Percentiles rank a stretch among this genome's conserved stretches.
phyloP scores from a whole-genome alignment of 37 sponge, comb jelly and placozoan species.

The Ianthella basta region DNA sequence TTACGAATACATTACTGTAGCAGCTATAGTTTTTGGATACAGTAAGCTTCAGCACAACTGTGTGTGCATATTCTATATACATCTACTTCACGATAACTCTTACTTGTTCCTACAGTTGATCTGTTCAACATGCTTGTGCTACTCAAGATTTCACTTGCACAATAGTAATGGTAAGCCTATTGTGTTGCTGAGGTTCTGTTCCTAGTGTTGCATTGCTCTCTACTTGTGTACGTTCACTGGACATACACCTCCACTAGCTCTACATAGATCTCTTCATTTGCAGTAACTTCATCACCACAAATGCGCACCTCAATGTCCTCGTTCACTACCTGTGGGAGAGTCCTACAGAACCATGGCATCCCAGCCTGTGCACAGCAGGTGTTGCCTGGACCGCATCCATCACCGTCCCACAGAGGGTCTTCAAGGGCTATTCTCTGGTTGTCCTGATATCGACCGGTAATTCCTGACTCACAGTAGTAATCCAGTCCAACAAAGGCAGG shows the following conservation, averaged over 20 bases:
- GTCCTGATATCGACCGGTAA: background rate
- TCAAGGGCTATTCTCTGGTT: background rate
- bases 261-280: background rate
- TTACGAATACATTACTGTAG: too few species aligned
- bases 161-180: too few species aligned
- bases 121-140: too few species aligned
- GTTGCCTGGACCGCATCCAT: constrained; percentile 4
- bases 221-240: too few species aligned
- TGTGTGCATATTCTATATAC: too few species aligned
- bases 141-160: too few species aligned
- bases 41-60: too few species aligned
- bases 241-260: constrained; percentile 19
- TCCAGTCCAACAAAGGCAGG: constrained; percentile 23
- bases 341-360: constrained; percentile 38
- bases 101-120: too few species aligned
- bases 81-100: too few species aligned
- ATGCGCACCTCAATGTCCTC: constrained; percentile 30
- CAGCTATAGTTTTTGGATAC: too few species aligned
- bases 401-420: constrained; percentile 35
- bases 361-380: constrained; percentile 28
- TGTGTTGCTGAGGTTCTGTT: too few species aligned
- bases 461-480: constrained; percentile 32
- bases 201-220: too few species aligned
- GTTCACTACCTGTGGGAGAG: constrained; percentile 4
- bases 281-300: background rate